Conservation (phyloP, 35 echinoderm and acorn worm species). For the Chiridota heheva region DNA sequence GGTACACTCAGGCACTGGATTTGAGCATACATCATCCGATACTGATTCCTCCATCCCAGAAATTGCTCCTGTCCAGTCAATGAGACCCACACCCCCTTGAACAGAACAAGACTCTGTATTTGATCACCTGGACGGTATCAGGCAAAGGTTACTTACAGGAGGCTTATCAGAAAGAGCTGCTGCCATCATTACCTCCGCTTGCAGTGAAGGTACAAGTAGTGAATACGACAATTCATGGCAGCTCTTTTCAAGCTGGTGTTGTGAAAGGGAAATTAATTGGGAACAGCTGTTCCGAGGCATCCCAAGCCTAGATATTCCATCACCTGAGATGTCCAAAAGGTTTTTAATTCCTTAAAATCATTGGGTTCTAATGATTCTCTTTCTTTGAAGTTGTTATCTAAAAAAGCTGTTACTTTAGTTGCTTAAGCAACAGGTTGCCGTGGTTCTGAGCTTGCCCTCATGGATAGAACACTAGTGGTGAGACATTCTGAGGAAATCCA, state of each 20-base stretch:
- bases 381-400: no score
- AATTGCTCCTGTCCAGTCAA: neutral
- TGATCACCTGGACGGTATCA: conserved; percentile 8
- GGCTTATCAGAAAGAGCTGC: neutral
- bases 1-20: neutral
- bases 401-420: no score
- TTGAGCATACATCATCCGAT: neutral
- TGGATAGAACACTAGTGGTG: no score
- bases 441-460: no score
- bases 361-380: no score
- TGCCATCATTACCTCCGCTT: conserved; percentile 4
- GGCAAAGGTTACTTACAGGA: neutral
- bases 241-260: conserved; percentile 6
- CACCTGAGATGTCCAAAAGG: no score
- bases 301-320: no score
- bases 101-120: conserved; percentile 12
- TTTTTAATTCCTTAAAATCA: no score
- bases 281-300: no score
- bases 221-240: neutral
- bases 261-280: conserved; percentile 1
- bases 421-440: no score
- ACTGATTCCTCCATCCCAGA: neutral
- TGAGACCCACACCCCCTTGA: neutral
- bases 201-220: neutral
- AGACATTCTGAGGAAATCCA: no score